phyloP scores from a whole-genome alignment of 2,888 invertebrate genomes.

The Perizoma flavofasciatum region DNA sequence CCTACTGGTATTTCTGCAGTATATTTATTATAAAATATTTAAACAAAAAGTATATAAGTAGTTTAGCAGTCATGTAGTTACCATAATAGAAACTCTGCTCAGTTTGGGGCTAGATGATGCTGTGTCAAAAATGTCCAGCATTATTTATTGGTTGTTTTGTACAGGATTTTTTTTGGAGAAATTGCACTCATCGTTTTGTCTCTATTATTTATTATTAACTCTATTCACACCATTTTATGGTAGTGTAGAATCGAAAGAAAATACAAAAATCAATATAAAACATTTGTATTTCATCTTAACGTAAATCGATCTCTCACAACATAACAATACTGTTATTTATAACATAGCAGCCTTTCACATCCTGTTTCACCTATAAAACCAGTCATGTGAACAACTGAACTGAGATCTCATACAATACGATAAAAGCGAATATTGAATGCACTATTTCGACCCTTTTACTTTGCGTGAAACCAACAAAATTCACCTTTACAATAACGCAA shows the following conservation, averaged over 20 bases:
- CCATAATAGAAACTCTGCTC: too few species aligned
- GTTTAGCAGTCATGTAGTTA: too few species aligned
- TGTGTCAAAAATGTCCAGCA: too few species aligned
- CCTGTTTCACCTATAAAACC: conserved; percentile 81
- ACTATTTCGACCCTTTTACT: conserved; percentile 15
- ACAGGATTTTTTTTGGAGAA: too few species aligned
- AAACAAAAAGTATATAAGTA: too few species aligned
- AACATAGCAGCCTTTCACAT: conserved; percentile 67
- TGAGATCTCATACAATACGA: conserved; percentile 37
- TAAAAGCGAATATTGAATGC: conserved; percentile 31
- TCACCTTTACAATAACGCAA: background rate
- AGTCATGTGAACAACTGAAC: conserved; percentile 67
- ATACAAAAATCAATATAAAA: conserved; percentile 45
- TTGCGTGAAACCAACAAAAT: conserved; percentile 2
- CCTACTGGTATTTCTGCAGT: too few species aligned
- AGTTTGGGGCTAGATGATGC: too few species aligned
- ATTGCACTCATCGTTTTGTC: too few species aligned
- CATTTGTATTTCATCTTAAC: conserved; percentile 52
- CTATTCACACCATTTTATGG: too few species aligned
- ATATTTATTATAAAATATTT: too few species aligned
- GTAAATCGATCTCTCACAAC: conserved; percentile 55
- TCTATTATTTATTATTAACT: too few species aligned
- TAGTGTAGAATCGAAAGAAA: conserved; percentile 42
- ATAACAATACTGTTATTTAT: conserved; percentile 69
- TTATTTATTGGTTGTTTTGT: too few species aligned